Evolutionary conservation across 1,140 invertebrate species (phyloP), one percentile per base, ranked within the genome.

Genomic region (Bombus difficillimus): DNA sequence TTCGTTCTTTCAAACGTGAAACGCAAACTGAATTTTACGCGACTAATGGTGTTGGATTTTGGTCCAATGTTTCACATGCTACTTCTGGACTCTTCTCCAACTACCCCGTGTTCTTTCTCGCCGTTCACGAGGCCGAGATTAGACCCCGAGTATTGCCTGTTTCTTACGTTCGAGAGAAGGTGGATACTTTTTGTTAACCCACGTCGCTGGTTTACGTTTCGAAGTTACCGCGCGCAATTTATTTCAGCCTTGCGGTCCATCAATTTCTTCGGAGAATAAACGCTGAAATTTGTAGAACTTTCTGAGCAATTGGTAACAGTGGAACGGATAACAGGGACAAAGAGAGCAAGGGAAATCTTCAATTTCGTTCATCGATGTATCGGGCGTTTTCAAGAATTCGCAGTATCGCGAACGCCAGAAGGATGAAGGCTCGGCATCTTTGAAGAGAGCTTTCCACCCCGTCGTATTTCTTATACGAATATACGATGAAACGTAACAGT

Each of bases 241-340:
- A 85, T 80, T 71, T 41, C 32, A 22, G 0, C 34, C 68, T 41
- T 32, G 53, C 39, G 32, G 39, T 57, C 68, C 68, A 72, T 85
- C 83, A 64, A 62, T 72, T 62, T 32, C 77, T 32, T 39, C 57
- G 22, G 39, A 64, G 83, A 64, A 79, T 85, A 64, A 85, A 80
- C 68, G 76, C 68, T 80, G 77, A 85, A 85, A 85, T 85, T 85
- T 72, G 77, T 68, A 72, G 57, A 80, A 80, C 25, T 85, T 85
- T 78, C 53, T 6, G 53, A 32, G 77, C 83, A 15, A 80, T 84
- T 25, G 66, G 37, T 28, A 32, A 25, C 15, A 18, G 69, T 3
- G 53, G 25, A 3, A 32, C 43, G 6, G 32, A 53, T 12, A 10
- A 6, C 75, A 34, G 43, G 22, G 32, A 47, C 9, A 34, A 47